Conservation (phyloP, 2,113 vertebrate species). For the Xenopus laevis region DNA sequence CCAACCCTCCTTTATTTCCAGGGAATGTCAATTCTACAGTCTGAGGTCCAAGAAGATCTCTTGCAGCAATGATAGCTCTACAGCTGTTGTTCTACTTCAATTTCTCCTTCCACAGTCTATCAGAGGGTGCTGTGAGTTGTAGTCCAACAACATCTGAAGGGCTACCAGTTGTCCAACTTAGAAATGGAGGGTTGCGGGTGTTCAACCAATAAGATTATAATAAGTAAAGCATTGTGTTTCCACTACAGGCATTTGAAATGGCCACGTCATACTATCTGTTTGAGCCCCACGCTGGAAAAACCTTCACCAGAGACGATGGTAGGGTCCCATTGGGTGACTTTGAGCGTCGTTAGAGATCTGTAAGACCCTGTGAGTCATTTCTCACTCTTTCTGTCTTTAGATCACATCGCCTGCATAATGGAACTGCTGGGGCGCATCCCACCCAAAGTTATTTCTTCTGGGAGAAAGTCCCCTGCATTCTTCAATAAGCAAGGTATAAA, state of each 20-base stretch:
- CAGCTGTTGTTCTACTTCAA: no score
- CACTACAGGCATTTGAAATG: constrained; percentile 77
- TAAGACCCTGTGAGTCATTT: not conserved
- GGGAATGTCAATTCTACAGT: no score
- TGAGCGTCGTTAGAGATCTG: not conserved
- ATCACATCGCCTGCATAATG: constrained; percentile 77
- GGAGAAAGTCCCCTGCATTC: constrained; percentile 72
- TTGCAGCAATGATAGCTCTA: no score
- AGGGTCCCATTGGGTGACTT: constrained; percentile 20
- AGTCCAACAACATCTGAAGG: no score
- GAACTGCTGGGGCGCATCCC: constrained; percentile 80
- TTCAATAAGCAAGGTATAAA: constrained; percentile 73
- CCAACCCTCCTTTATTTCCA: no score
- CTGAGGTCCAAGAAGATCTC: no score
- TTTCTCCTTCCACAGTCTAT: no score
- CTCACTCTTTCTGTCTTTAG: constrained; percentile 52
- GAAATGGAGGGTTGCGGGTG: no score
- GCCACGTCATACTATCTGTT: constrained; percentile 74
- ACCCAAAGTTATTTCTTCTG: constrained; percentile 63
- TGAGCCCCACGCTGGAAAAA: constrained; percentile 71
- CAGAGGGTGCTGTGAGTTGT: no score
- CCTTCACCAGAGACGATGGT: constrained; percentile 79
- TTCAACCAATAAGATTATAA: constrained; percentile 12
- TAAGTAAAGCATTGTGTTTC: constrained; percentile 17
- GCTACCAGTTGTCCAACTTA: no score